Percentiles rank a stretch among this genome's conserved stretches.
These are phyloP conservation scores for Eptatretus burgeri DNA, from an alignment of 2,113 vertebrate species.

Conservation along the genomic window DNA sequence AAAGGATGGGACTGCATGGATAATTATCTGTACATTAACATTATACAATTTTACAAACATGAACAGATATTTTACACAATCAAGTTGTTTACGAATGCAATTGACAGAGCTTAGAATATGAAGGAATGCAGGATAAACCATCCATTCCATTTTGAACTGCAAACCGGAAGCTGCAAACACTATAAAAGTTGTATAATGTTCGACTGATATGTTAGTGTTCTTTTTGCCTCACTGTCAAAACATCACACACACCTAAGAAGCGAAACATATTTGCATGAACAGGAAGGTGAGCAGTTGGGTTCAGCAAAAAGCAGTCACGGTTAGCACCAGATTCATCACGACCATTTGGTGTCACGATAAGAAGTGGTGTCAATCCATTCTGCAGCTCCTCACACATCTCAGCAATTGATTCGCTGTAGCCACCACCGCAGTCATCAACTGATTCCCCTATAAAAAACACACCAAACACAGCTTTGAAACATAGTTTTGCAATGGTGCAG, in stretches of 20 bases:
- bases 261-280: slow-evolving; percentile 95
- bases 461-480: background rate
- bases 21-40: too few species aligned
- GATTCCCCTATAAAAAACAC: slow-evolving; percentile 44
- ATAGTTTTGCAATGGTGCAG: too few species aligned
- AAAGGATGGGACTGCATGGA: too few species aligned
- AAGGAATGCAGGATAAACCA: too few species aligned
- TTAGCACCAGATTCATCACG: slow-evolving; percentile 89
- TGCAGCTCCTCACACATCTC: slow-evolving; percentile 98
- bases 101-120: too few species aligned
- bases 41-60: too few species aligned
- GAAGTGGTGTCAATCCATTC: slow-evolving; percentile 69
- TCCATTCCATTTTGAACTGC: too few species aligned
- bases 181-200: background rate
- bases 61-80: too few species aligned
- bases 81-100: too few species aligned
- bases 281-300: slow-evolving; percentile 49
- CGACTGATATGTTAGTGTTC: background rate
- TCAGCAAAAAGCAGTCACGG: slow-evolving; percentile 77
- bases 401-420: slow-evolving; percentile 91
- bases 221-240: too few species aligned
- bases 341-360: slow-evolving; percentile 87
- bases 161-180: too few species aligned
- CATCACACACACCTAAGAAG: slow-evolving; percentile 42
- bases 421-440: slow-evolving; percentile 85